phyloP scores from a whole-genome alignment of 2,797 vertebrate species.

The Pampus argenteus region DNA sequence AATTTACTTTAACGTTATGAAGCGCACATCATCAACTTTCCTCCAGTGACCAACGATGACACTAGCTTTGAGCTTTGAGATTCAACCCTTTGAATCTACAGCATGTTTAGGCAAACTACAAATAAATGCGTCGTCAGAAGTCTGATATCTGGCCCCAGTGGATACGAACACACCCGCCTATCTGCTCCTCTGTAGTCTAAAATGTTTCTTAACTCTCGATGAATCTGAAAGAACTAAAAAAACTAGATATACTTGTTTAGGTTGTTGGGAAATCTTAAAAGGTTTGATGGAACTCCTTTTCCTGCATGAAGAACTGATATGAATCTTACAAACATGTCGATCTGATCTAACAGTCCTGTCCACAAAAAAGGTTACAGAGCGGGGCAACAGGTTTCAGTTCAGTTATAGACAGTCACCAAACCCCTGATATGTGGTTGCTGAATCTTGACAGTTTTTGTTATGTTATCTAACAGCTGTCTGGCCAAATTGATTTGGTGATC shows the following conservation, averaged over 20 bases:
- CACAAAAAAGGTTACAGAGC: constrained; percentile 4
- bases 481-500: background rate
- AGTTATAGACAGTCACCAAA: background rate
- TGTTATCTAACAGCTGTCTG: constrained; percentile 22
- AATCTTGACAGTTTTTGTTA: background rate
- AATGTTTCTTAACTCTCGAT: constrained; percentile 43
- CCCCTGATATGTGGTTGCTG: background rate
- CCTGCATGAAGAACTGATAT: constrained; percentile 38
- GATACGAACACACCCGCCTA: constrained; percentile 32
- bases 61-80: too few species aligned
- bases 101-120: constrained; percentile 56
- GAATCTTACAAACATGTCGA: constrained; percentile 41
- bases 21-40: too few species aligned
- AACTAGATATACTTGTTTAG: constrained; percentile 39
- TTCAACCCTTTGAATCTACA: constrained; percentile 60
- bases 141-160: constrained; percentile 49
- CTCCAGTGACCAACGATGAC: constrained; percentile 19
- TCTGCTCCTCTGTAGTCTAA: constrained; percentile 60
- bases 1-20: too few species aligned
- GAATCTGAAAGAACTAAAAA: constrained; percentile 37
- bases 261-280: constrained; percentile 45
- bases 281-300: constrained; percentile 28
- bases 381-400: background rate
- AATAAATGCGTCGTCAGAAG: constrained; percentile 66
- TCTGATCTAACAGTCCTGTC: background rate